Base-by-base conservation (phyloP, 2,888 invertebrate genomes). In the Bombyx huttoni region DNA sequence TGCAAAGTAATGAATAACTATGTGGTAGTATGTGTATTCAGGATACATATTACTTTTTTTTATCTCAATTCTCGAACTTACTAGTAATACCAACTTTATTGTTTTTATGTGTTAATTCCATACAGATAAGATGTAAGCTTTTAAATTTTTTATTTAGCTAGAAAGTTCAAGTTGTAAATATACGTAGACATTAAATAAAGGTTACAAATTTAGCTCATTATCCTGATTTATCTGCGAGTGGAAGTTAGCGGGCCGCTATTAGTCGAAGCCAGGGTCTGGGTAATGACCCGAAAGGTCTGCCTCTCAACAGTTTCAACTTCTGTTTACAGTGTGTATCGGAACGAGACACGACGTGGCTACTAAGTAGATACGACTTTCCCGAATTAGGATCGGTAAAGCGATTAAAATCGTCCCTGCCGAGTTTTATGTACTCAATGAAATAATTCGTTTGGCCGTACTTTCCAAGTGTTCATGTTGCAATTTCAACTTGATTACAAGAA, bases 221-320 rank as follows among this genome's bases (percentile, higher is more conserved):
- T 58, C 64, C 63, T 60, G 65, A 65, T 68, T 68, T 67, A 71
- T 70, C 59, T 57, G 57, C 58, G 54, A 63, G 62, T 56, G 61
- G 60, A 68, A 68, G 71, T 69, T 68, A 61, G 64, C 58, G 61
- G 61, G 57, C 60, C 59, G 61, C 68, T 67, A 70, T 70, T 70
- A 70, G 64, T 61, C 54, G 52, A 58, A 67, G 63, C 64, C 65
- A 63, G 64, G 59, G 61, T 59, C 62, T 58, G 67, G 63, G 66
- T 74, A 74, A 73, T 68, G 70, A 63, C 50, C 60, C 69, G 67
- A 61, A 64, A 65, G 63, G 62, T 63, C 63, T 56, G 64, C 63
- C 59, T 59, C 58, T 61, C 58, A 54, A 54, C 61, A 59, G 56
- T 60, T 60, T 60, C 61, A 62, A 66, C 66, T 69, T 68, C 60